Conservation (phyloP, 2,797 vertebrate species). For the Alca torda region DNA sequence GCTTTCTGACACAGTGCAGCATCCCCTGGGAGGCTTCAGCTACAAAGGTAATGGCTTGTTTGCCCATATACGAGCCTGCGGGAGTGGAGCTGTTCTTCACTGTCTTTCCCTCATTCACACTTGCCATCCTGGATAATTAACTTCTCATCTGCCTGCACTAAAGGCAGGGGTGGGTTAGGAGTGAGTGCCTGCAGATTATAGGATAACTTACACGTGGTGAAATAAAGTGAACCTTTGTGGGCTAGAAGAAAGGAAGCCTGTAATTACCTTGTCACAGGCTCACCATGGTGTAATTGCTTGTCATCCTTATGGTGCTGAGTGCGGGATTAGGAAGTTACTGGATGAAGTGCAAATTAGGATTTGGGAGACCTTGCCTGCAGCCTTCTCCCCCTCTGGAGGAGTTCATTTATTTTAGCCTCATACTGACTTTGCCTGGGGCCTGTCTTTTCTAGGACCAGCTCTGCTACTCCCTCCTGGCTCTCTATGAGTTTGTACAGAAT, state of each 20-base stretch:
- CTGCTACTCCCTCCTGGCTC: slow-evolving; percentile 83
- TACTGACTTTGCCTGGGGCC: neutral
- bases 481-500: slow-evolving; percentile 87
- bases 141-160: neutral
- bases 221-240: slow-evolving; percentile 27
- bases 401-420: neutral
- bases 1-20: slow-evolving; percentile 82
- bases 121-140: neutral
- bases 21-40: slow-evolving; percentile 69
- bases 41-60: slow-evolving; percentile 81
- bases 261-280: slow-evolving; percentile 31
- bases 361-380: neutral
- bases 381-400: neutral
- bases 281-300: neutral
- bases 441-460: slow-evolving; percentile 75
- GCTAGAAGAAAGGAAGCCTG: slow-evolving; percentile 13
- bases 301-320: neutral
- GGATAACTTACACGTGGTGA: slow-evolving; percentile 28
- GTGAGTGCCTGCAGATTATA: neutral
- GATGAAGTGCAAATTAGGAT: neutral
- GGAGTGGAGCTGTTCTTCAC: neutral
- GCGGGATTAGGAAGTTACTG: neutral
- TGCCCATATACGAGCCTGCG: neutral
- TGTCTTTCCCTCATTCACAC: neutral
- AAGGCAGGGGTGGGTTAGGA: neutral